Evolutionary conservation across 2,113 vertebrate genomes (phyloP).

Genomic region (Cheilinus undulatus): DNA sequence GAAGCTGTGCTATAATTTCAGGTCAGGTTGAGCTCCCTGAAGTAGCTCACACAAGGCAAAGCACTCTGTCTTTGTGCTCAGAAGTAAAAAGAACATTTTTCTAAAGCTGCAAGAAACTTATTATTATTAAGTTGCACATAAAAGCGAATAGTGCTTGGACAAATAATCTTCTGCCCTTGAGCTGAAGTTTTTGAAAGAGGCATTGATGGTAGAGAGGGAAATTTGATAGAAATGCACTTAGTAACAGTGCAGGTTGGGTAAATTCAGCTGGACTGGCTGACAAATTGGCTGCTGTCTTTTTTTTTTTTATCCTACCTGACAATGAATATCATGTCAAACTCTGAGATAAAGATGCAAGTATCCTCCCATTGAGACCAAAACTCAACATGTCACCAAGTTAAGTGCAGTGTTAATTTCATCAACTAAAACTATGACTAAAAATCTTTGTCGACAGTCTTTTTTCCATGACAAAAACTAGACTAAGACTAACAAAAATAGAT

Average conservation of each 20-base stretch:
- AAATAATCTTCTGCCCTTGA: conserved; percentile 32
- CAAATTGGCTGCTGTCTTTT: too few relatives aligned
- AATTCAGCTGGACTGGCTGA: neutral
- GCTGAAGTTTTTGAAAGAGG: conserved; percentile 24
- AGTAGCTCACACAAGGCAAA: conserved; percentile 16
- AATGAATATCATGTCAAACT: too few relatives aligned
- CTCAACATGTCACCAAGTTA: neutral
- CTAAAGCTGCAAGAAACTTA: neutral
- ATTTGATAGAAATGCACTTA: neutral
- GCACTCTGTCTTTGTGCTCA: conserved; percentile 26
- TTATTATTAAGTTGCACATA: conserved; percentile 17
- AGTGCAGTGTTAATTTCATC: too few relatives aligned
- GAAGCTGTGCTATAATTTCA: conserved; percentile 16
- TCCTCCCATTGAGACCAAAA: neutral
- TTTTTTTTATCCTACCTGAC: too few relatives aligned
- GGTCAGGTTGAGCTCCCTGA: conserved; percentile 22
- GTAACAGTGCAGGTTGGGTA: neutral
- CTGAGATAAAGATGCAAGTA: neutral
- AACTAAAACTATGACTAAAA: too few relatives aligned
- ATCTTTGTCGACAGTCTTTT: too few relatives aligned
- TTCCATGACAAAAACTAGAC: too few relatives aligned
- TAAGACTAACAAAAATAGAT: too few relatives aligned
- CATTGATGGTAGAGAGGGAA: conserved; percentile 4
- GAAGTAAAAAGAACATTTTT: conserved; percentile 7
- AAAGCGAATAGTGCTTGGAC: conserved; percentile 16